Percentiles rank a stretch among this genome's conserved stretches.
Conservation (phyloP, 2,888 invertebrate species). For the Flexamia atlantica region DNA sequence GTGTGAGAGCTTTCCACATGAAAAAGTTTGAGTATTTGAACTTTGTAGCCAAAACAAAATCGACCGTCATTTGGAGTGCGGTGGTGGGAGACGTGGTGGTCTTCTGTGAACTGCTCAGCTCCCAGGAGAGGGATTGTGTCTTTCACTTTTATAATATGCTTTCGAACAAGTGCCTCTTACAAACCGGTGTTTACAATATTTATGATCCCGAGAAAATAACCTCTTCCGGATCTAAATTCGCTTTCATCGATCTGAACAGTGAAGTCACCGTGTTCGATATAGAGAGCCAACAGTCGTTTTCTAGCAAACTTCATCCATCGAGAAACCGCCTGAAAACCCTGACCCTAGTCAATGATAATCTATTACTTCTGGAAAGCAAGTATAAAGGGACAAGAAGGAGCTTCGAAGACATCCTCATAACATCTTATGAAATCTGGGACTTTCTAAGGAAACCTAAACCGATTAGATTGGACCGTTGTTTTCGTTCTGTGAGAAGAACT, state of each 20-base stretch:
- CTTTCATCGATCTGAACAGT: constrained; percentile 48
- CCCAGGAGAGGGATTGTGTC: constrained; percentile 45
- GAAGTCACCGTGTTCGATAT: constrained; percentile 28
- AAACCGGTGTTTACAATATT: constrained; percentile 28
- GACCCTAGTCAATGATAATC: constrained; percentile 41
- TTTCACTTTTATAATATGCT: constrained; percentile 23
- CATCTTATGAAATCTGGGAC: constrained; percentile 56
- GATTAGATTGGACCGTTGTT: constrained; percentile 29
- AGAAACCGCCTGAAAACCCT: constrained; percentile 37
- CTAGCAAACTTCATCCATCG: constrained; percentile 25
- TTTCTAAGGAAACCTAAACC: constrained; percentile 44
- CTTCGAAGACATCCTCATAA: constrained; percentile 29
- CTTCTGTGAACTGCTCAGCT: constrained; percentile 25
- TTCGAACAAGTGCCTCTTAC: not conserved
- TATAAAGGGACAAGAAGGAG: constrained; percentile 34
- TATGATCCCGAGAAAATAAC: constrained; percentile 53
- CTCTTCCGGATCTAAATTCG: constrained; percentile 37
- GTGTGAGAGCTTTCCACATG: constrained; percentile 33
- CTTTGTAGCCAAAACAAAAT: constrained; percentile 25
- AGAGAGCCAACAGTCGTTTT: constrained; percentile 23
- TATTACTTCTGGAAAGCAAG: constrained; percentile 38
- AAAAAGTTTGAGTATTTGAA: constrained; percentile 1
- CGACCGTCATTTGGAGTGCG: constrained; percentile 29
- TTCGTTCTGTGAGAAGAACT: constrained; percentile 33
- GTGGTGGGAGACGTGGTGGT: constrained; percentile 27